These are phyloP conservation scores for Lepidocyrtoides sp. DNA, from an alignment of 2,888 invertebrate genomes.

Conservation along the genomic window DNA sequence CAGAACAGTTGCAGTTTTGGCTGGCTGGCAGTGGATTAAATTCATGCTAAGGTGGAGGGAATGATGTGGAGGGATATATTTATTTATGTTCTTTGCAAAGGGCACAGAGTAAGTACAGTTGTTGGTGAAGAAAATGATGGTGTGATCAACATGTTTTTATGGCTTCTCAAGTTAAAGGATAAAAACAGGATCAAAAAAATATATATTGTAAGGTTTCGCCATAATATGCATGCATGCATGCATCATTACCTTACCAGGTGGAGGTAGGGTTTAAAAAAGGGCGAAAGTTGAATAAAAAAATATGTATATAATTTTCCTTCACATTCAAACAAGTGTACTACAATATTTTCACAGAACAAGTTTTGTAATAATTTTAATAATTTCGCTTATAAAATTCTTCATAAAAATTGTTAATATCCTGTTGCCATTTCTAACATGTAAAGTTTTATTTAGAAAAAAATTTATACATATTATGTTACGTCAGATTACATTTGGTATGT, in stretches of 20 bases:
- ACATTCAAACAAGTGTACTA: conserved; percentile 57
- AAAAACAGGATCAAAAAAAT: conserved; percentile 49
- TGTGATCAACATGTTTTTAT: conserved; percentile 69
- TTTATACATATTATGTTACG: too few relatives aligned
- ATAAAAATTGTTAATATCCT: not conserved
- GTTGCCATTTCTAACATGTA: too few relatives aligned
- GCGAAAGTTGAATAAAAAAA: too few relatives aligned
- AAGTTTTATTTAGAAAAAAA: too few relatives aligned
- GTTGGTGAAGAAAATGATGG: too few relatives aligned
- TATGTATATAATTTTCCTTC: too few relatives aligned
- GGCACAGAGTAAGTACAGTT: not conserved
- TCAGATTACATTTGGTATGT: too few relatives aligned
- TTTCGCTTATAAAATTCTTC: not conserved
- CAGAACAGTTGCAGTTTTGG: not conserved
- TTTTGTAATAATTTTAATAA: not conserved
- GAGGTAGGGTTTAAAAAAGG: too few relatives aligned
- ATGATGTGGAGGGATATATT: not conserved
- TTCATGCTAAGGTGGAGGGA: not conserved
- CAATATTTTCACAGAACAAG: not conserved
- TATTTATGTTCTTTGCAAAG: too few relatives aligned
- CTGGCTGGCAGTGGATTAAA: not conserved
- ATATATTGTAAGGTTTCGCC: conserved; percentile 23
- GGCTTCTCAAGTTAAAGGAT: conserved; percentile 62
- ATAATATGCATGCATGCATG: too few relatives aligned
- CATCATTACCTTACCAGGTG: conserved; percentile 10